These are phyloP conservation scores for Desoria tigrina DNA, from an alignment of 2,888 invertebrate genomes.

Conservation along the genomic window DNA sequence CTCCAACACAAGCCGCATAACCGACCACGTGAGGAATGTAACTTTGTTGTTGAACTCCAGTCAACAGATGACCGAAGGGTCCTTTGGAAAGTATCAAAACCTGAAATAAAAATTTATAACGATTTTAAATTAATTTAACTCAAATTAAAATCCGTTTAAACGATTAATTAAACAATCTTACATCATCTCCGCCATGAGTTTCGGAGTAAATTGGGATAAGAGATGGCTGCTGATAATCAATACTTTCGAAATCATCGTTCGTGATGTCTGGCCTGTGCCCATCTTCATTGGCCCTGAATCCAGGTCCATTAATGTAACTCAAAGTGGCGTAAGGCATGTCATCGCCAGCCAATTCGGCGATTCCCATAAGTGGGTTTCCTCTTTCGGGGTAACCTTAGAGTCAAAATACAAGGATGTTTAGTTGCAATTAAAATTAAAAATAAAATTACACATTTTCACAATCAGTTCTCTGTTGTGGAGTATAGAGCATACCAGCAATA, in stretches of 20 bases:
- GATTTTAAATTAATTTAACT: too few relatives aligned
- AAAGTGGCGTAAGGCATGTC: conserved; percentile 28
- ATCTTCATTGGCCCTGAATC: conserved; percentile 59
- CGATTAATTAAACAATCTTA: too few relatives aligned
- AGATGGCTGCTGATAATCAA: conserved; percentile 26
- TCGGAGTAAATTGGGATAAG: conserved; percentile 28
- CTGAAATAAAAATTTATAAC: too few relatives aligned
- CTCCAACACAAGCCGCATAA: conserved; percentile 73
- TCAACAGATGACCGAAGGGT: conserved; percentile 78
- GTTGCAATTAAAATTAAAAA: too few relatives aligned
- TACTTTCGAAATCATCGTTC: conserved; percentile 15
- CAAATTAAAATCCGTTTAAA: too few relatives aligned
- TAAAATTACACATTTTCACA: too few relatives aligned
- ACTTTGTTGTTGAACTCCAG: conserved; percentile 61
- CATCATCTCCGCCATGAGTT: conserved; percentile 79
- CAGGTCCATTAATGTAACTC: conserved; percentile 73
- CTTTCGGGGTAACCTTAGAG: conserved; percentile 26
- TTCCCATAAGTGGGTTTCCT: conserved; percentile 22
- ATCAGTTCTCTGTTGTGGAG: too few relatives aligned
- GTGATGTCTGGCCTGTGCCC: conserved; percentile 18
- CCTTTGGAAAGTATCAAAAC: conserved; percentile 74
- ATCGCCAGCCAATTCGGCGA: conserved; percentile 22
- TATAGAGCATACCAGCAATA: conserved; percentile 68
- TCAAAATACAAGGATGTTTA: too few relatives aligned
- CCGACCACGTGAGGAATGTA: conserved; percentile 75